phyloP scores from a whole-genome alignment of 2,113 vertebrate species.

The Pseudorasbora parva region DNA sequence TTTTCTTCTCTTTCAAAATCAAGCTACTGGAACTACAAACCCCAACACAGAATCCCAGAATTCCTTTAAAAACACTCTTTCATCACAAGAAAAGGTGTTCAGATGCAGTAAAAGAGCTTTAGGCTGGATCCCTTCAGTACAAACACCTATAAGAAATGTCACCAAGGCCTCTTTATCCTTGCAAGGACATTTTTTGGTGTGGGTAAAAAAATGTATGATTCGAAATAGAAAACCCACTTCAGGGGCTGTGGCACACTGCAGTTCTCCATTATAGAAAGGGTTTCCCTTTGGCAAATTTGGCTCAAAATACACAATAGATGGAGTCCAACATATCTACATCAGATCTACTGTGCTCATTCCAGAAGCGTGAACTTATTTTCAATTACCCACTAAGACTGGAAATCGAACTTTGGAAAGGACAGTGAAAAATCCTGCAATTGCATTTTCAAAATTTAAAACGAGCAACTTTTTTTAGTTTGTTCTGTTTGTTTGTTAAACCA shows the following conservation, averaged over 20 bases:
- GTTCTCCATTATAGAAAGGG: conserved; percentile 27
- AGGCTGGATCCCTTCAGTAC: conserved; percentile 45
- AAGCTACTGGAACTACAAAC: conserved; percentile 33
- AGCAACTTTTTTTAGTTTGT: conserved; percentile 20
- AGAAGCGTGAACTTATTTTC: conserved; percentile 9
- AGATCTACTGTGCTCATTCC: conserved; percentile 32
- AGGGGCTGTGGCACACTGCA: conserved; percentile 36
- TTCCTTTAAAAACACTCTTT: conserved; percentile 30
- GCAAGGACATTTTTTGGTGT: conserved; percentile 42
- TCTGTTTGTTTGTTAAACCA: conserved; percentile 11
- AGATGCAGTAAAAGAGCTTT: conserved; percentile 32
- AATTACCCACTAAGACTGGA: conserved; percentile 20
- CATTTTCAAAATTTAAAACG: conserved; percentile 4
- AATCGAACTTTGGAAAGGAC: conserved; percentile 45
- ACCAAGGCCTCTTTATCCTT: conserved; percentile 39
- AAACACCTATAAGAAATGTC: conserved; percentile 55
- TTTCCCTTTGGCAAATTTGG: conserved; percentile 54
- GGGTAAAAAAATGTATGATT: conserved; percentile 51
- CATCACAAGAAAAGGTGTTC: conserved; percentile 31
- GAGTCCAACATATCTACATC: conserved; percentile 19
- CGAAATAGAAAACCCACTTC: conserved; percentile 52
- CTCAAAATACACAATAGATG: conserved; percentile 36
- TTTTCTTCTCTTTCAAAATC: conserved; percentile 22
- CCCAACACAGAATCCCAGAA: conserved; percentile 33
- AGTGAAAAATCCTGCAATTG: conserved; percentile 27